phyloP scores from a whole-genome alignment of 2,888 invertebrate genomes.

The Drosophila nr. perissopoda region DNA sequence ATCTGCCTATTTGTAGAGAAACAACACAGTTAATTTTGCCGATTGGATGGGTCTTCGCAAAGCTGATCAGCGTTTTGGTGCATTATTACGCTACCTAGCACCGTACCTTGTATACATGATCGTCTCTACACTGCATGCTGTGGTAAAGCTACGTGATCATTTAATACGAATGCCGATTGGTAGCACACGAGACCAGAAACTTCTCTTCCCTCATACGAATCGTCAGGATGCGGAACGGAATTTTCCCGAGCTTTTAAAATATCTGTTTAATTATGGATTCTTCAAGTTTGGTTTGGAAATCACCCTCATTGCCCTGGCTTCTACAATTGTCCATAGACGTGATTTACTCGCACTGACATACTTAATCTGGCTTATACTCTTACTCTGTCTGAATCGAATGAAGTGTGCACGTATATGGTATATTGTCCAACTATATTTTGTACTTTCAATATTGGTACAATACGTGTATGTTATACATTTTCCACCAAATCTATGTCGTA shows the following conservation, averaged over 20 bases:
- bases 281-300: slow-evolving; percentile 99
- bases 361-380: slow-evolving; percentile 91
- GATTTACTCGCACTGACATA: slow-evolving; percentile 95
- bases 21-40: slow-evolving; percentile 87
- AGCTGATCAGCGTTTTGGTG: slow-evolving; percentile 85
- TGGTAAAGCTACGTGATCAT: slow-evolving; percentile 93
- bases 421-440: slow-evolving; percentile 91
- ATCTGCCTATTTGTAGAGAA: slow-evolving; percentile 29
- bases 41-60: slow-evolving; percentile 95
- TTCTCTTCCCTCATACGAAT: slow-evolving; percentile 91
- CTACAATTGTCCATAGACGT: slow-evolving; percentile 94
- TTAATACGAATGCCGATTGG: slow-evolving; percentile 86
- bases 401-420: slow-evolving; percentile 92
- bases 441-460: slow-evolving; percentile 93
- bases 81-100: slow-evolving; percentile 89
- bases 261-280: slow-evolving; percentile 96
- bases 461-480: slow-evolving; percentile 95
- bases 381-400: slow-evolving; percentile 89
- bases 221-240: slow-evolving; percentile 94
- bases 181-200: slow-evolving; percentile 85
- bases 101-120: slow-evolving; percentile 94
- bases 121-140: slow-evolving; percentile 93
- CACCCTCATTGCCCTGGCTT: slow-evolving; percentile 93
- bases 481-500: slow-evolving; percentile 93
- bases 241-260: slow-evolving; percentile 92